phyloP scores from a whole-genome alignment of 92 coral and sea anemone species.

The Phenganax subtilis region DNA sequence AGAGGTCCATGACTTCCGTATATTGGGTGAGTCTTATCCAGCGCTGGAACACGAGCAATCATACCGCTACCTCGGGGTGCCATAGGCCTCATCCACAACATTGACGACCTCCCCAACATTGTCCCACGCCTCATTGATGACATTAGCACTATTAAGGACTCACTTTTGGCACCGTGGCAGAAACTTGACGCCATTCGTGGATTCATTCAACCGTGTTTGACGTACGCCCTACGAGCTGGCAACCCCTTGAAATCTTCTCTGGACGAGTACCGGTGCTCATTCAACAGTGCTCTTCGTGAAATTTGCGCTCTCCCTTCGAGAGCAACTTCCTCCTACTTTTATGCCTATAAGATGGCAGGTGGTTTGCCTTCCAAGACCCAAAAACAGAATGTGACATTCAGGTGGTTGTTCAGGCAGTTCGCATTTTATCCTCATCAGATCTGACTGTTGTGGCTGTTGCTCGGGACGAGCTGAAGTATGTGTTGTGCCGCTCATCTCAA shows the following conservation, averaged over 20 bases:
- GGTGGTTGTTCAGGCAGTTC: slow-evolving; percentile 16
- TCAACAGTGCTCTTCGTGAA: neutral
- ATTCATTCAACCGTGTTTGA: slow-evolving; percentile 6
- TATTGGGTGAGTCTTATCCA: neutral
- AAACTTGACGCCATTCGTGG: neutral
- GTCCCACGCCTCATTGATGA: slow-evolving; percentile 16
- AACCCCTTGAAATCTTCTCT: neutral
- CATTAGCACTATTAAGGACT: neutral
- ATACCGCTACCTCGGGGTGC: slow-evolving; percentile 32
- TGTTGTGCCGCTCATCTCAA: slow-evolving; percentile 16
- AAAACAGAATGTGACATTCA: slow-evolving; percentile 24
- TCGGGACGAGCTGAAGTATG: slow-evolving; percentile 18
- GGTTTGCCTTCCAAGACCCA: slow-evolving; percentile 35
- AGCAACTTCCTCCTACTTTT: slow-evolving; percentile 6
- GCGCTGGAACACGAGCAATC: slow-evolving; percentile 5
- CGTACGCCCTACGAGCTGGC: slow-evolving; percentile 32
- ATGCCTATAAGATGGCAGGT: slow-evolving; percentile 23
- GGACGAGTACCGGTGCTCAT: neutral
- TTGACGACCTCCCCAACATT: slow-evolving; percentile 20
- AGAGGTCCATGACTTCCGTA: neutral
- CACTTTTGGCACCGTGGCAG: slow-evolving; percentile 35
- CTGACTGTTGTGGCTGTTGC: slow-evolving; percentile 21
- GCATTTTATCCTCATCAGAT: slow-evolving; percentile 28
- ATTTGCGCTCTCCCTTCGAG: slow-evolving; percentile 16
- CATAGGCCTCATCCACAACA: slow-evolving; percentile 16